Conservation (phyloP, 2,113 vertebrate genomes). For the Vidua macroura region DNA sequence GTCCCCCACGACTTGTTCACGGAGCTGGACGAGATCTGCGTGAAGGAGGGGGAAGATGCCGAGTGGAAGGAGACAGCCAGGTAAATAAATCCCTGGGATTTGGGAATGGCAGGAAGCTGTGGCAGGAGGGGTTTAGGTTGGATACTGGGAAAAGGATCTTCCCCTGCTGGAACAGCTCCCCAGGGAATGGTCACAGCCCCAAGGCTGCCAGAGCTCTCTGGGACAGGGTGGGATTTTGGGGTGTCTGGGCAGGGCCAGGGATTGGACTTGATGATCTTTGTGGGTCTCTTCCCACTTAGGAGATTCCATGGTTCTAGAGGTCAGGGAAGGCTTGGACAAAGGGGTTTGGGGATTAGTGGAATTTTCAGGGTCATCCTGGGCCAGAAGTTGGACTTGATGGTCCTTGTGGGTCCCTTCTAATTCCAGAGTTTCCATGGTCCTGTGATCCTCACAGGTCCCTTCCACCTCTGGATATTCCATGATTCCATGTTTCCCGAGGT, state of each 20-base stretch:
- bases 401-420: background rate
- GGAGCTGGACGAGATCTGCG: conserved; percentile 93
- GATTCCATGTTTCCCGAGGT: background rate
- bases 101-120: background rate
- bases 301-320: background rate
- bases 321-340: background rate
- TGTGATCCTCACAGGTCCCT: background rate
- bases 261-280: background rate
- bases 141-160: background rate
- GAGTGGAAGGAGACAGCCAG: conserved; percentile 98
- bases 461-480: background rate
- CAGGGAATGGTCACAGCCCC: background rate
- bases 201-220: background rate
- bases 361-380: background rate
- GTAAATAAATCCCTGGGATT: conserved; percentile 54
- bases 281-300: background rate
- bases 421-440: background rate
- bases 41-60: conserved; percentile 86
- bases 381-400: background rate
- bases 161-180: background rate
- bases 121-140: background rate
- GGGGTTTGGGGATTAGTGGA: background rate
- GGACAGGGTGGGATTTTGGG: background rate
- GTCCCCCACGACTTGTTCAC: conserved; percentile 92
- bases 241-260: background rate